Evolutionary conservation across 2,888 invertebrate species (phyloP), one percentile per base, ranked within the genome.

Genomic region (Nomada lathburiana): DNA sequence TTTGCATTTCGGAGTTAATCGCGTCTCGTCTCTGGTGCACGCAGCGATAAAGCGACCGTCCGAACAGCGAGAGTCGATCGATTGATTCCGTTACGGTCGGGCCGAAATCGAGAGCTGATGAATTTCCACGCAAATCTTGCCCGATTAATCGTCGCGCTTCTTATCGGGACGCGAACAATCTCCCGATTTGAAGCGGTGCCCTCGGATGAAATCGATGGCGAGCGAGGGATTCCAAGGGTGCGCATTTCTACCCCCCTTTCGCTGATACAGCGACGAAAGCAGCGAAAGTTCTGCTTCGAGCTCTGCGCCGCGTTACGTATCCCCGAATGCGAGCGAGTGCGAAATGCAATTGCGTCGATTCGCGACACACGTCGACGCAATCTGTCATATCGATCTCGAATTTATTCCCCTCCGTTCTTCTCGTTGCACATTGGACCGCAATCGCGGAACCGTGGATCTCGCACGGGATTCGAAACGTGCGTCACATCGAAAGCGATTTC

Each of bases 1-100:
- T 70, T 65, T 65, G 53, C 60, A 55, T 71, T 36, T 77, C 53
- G 65, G 55, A 60, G 60, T 80, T 65, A 62, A 67, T 70, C 69
- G n/a, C 42, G 47, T 36, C 44, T 11, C 62, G 29, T 11, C 0
- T 23, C 2, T 2, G 1, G 13, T 26, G 13, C 3, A 16, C 52
- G 36, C 18, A 5, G 42, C 44, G 23, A 11, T 10, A 60, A 52
- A 26, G n/a, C 36, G 20, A 23, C 1, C 36, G 9, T 11, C 5
- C 47, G 11, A 44, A 16, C n/a, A 13, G 59, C 26, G n/a, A 47
- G 36, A n/a, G 76, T 23, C 29, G 53, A 65, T 70, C n/a, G n/a
- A 52, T 57, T 5, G 47, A 65, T 73, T 57, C 29, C 20, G 44
- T 18, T 13, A 5, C 20, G 29, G 29, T 26, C 57, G 47, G 44